Percentiles rank a stretch among this genome's conserved stretches.
Conservation (phyloP, 1,140 invertebrate genomes). For the Neuroterus valhalla region DNA sequence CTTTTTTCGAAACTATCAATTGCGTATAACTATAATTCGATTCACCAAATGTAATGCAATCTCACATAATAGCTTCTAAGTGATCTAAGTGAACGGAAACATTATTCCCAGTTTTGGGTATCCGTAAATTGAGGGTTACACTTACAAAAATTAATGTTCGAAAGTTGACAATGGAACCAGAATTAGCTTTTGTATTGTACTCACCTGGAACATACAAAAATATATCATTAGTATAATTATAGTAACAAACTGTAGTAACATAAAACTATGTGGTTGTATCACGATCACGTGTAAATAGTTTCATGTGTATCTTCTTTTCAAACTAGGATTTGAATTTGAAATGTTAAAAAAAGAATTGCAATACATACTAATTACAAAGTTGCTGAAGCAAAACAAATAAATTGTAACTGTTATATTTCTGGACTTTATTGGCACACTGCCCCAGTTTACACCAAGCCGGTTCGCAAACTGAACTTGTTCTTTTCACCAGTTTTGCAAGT, state of each 20-base stretch:
- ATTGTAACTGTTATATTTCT: neutral
- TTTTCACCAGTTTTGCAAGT: neutral
- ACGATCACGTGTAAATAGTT: no score
- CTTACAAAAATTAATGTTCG: neutral
- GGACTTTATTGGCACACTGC: constrained; percentile 21
- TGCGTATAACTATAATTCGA: no score
- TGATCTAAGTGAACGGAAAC: no score
- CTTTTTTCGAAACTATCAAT: no score
- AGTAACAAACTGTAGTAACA: neutral
- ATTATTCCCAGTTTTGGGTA: neutral
- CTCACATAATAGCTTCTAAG: no score
- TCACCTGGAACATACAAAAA: constrained; percentile 62
- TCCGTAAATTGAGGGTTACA: neutral
- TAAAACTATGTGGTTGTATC: no score
- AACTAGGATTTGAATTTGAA: neutral
- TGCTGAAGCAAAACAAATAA: constrained; percentile 20
- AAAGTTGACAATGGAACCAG: constrained; percentile 25
- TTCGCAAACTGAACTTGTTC: neutral
- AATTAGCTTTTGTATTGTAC: constrained; percentile 44
- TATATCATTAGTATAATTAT: constrained; percentile 2
- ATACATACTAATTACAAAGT: constrained; percentile 1
- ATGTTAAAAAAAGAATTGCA: neutral
- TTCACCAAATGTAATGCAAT: no score
- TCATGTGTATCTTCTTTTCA: neutral
- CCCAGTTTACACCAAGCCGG: constrained; percentile 10